Conservation (phyloP, 2,888 invertebrate species). For the Plutella xylostella region DNA sequence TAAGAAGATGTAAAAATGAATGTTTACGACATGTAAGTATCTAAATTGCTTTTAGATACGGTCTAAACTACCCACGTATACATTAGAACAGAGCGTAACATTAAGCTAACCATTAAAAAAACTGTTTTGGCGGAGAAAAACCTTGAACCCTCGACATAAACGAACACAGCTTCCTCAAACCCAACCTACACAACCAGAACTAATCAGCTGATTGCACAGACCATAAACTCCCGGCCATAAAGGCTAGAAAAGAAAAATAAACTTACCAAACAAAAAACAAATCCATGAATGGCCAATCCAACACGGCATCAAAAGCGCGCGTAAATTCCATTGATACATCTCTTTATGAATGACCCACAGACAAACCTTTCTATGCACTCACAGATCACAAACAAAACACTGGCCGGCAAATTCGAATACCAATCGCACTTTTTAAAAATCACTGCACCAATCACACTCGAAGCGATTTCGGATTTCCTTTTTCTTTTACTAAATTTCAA, state of each 20-base stretch:
- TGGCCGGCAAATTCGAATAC: not conserved
- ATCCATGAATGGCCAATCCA: constrained; percentile 35
- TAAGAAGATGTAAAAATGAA: too few relatives aligned
- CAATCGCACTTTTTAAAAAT: not conserved
- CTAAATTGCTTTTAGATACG: too few relatives aligned
- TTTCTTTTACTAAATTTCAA: constrained; percentile 28
- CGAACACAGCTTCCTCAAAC: not conserved
- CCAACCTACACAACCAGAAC: constrained; percentile 8
- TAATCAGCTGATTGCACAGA: constrained; percentile 31
- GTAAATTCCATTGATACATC: constrained; percentile 60
- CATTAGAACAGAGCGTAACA: too few relatives aligned
- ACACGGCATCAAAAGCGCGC: constrained; percentile 20
- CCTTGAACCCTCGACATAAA: too few relatives aligned
- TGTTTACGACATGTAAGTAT: too few relatives aligned
- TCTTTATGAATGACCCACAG: constrained; percentile 36
- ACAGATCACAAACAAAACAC: constrained; percentile 19
- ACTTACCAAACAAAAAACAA: constrained; percentile 42
- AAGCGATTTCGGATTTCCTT: constrained; percentile 17
- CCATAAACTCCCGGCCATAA: constrained; percentile 12
- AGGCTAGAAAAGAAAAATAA: constrained; percentile 19
- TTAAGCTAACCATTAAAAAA: too few relatives aligned
- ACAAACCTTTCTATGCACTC: constrained; percentile 17
- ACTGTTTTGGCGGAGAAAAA: too few relatives aligned
- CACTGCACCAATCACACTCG: not conserved
- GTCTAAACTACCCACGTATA: too few relatives aligned